Base-by-base conservation (phyloP, 2,888 invertebrate species). In the Pachymerium ferrugineum region DNA sequence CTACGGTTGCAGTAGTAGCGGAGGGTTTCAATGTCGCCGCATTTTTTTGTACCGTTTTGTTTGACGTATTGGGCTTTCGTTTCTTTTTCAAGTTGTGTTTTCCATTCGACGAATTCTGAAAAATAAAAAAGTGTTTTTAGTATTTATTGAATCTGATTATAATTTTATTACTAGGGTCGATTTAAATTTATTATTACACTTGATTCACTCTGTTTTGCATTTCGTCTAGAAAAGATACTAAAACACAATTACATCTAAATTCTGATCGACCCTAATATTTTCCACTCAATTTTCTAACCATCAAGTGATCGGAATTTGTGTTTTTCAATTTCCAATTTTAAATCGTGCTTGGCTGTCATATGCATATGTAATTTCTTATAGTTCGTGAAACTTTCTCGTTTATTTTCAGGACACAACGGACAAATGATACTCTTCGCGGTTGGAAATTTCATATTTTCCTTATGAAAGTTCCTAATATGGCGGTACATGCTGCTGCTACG, bases 101-200 rank as follows among this genome's bases (percentile, higher is more conserved):
- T 74, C 74, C 74, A 74, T 8, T n/a, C 38, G 0, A 67, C 1
- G 28, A 74, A 74, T 33, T n/a, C 74, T 74, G n/a, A 10, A 72
- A 69, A 16, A 10, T 28, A 19, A 70, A 70, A 28, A 22, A 70
- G n/a, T n/a, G n/a, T n/a, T n/a, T n/a, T n/a, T n/a, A n/a, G n/a
- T n/a, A n/a, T n/a, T n/a, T n/a, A n/a, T n/a, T n/a, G n/a, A n/a
- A n/a, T n/a, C n/a, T n/a, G n/a, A n/a, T n/a, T n/a, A n/a, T n/a
- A n/a, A n/a, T n/a, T n/a, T n/a, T n/a, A n/a, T n/a, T n/a, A n/a
- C n/a, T n/a, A n/a, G n/a, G n/a, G n/a, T n/a, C n/a, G n/a, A n/a
- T n/a, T n/a, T n/a, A n/a, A n/a, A n/a, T n/a, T n/a, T n/a, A n/a
- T n/a, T n/a, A n/a, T n/a, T n/a, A n/a, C n/a, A n/a, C n/a, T n/a